Base-by-base conservation (phyloP, 1,140 invertebrate species). In the Diabrotica virgifera region DNA sequence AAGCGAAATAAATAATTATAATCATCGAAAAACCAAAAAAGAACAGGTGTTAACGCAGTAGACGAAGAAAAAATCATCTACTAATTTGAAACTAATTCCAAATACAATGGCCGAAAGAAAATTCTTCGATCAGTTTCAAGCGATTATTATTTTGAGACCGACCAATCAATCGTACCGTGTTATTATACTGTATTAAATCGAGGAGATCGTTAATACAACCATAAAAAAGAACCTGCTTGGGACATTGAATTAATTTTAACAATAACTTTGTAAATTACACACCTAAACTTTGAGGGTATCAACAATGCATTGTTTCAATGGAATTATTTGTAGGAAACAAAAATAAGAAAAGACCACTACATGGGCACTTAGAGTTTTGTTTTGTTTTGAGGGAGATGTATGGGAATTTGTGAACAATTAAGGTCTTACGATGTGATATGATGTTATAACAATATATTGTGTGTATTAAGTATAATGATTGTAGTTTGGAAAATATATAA, bases 61-160 rank as follows among this genome's bases (percentile, higher is more conserved):
- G 63, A 62, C 58, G 38, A 65, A 64, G 67, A 67, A 66, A 69
- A 71, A 66, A 69, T 65, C 52, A 56, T 57, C 56, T 62, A 65
- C 65, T 67, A 67, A 67, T 67, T 71, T 60, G 66, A 68, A 70
- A 68, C 69, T 70, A 70, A 70, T 70, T 68, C 66, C 66, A 68
- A 70, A 64, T 64, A 70, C 69, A 67, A 71, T 71, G 64, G 65
- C 69, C 64, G 51, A 63, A 69, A 69, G 65, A 65, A 69, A 65
- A 62, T 59, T 61, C 59, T n/a, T 57, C 65, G 67, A 71, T 69
- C 70, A 66, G 71, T 71, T 73, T 71, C 54, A 59, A 54, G 50
- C 67, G 72, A 73, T 73, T 73, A 73, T 73, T 70, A 70, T 70
- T 73, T 73, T 70, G 72, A 71, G 65, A 66, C 62, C 66, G 66